These are phyloP conservation scores for Lamellibrachia luymesi DNA, from an alignment of 1,140 invertebrate genomes.

Conservation along the genomic window DNA sequence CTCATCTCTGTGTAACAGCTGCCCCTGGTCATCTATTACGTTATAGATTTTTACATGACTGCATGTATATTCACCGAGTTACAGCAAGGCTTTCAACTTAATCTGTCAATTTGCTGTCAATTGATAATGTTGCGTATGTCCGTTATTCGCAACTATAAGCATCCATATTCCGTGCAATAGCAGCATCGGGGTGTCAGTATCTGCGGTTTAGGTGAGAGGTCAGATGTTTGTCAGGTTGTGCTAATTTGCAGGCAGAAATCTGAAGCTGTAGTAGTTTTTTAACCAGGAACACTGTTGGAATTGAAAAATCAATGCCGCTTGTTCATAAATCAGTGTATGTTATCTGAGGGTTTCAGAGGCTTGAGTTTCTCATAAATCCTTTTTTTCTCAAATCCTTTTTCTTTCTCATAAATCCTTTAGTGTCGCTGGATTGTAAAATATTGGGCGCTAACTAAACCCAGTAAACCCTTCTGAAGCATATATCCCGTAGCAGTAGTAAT, in stretches of 20 bases:
- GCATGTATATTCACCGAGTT: neutral
- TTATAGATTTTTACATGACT: neutral
- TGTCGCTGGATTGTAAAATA: neutral
- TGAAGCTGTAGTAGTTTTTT: neutral
- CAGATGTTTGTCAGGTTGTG: neutral
- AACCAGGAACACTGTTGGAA: neutral
- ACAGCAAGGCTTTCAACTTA: neutral
- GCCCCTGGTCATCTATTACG: neutral
- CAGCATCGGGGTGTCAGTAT: neutral
- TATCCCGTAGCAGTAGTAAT: too few species aligned
- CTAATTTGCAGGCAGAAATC: neutral
- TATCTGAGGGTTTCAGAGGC: neutral
- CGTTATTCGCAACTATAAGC: neutral
- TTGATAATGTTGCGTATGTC: neutral
- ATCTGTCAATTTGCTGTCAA: conserved; percentile 1
- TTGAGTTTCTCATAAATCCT: neutral
- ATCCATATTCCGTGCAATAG: neutral
- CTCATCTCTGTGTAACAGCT: neutral
- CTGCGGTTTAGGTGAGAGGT: neutral
- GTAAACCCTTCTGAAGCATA: neutral
- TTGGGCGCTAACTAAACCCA: neutral
- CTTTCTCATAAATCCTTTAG: neutral
- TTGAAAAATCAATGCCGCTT: neutral
- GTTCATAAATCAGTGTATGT: neutral
- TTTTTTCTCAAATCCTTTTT: neutral